Conservation (phyloP, 2,113 vertebrate species). For the Tetraodon nigroviridis region DNA sequence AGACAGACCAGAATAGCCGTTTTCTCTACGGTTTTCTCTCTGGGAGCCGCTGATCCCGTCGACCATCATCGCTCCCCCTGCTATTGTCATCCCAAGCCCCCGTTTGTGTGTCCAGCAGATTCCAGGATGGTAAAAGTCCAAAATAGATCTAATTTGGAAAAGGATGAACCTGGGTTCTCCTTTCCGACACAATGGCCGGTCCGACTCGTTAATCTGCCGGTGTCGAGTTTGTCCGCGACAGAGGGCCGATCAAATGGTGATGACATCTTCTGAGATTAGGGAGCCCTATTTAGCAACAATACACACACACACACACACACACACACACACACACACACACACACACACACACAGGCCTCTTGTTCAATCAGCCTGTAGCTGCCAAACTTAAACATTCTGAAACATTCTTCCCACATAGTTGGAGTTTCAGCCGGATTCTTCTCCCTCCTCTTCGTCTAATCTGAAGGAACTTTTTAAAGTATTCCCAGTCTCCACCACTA, state of each 20-base stretch:
- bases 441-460: too few species aligned
- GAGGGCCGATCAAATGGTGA: constrained; percentile 27
- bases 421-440: too few species aligned
- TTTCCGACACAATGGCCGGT: constrained; percentile 48
- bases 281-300: constrained; percentile 50
- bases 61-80: constrained; percentile 15
- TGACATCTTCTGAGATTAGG: constrained; percentile 62
- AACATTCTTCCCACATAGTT: not conserved
- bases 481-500: too few species aligned
- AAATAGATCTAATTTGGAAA: constrained; percentile 60
- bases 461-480: too few species aligned
- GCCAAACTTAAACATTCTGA: not conserved
- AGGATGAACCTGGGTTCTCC: constrained; percentile 31
- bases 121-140: constrained; percentile 27
- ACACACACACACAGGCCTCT: not conserved
- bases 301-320: constrained; percentile 8
- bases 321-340: not conserved
- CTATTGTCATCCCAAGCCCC: constrained; percentile 18
- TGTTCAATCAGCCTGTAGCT: not conserved
- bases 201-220: constrained; percentile 23
- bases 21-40: constrained; percentile 11
- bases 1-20: constrained; percentile 40
- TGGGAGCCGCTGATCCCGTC: constrained; percentile 37
- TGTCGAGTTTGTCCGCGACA: constrained; percentile 39
- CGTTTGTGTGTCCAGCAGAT: too few species aligned